Conservation (phyloP, 2,113 vertebrate genomes). For the Heteronetta atricapilla region DNA sequence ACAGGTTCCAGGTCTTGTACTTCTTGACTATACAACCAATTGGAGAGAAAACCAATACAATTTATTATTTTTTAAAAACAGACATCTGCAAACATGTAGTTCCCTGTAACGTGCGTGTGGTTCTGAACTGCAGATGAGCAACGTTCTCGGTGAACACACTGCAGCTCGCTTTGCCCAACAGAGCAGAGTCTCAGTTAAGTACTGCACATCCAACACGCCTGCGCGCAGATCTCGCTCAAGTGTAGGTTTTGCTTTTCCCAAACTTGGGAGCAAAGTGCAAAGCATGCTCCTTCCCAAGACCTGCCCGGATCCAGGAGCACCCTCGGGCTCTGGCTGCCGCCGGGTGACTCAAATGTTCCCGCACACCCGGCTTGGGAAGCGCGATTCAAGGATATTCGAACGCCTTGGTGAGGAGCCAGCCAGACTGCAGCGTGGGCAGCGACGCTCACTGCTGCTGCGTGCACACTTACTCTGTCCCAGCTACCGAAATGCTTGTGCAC, state of each 20-base stretch:
- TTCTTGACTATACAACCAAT: not conserved
- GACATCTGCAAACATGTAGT: not conserved
- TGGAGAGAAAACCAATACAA: not conserved
- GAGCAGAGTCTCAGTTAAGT: not conserved
- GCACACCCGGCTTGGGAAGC: fast-evolving
- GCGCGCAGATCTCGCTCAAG: fast-evolving
- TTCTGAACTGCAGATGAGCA: not conserved
- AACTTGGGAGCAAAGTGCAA: not conserved
- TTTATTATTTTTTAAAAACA: not conserved
- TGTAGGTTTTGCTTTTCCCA: not conserved
- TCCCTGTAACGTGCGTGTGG: no score
- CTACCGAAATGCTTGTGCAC: not conserved
- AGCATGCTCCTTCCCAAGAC: not conserved
- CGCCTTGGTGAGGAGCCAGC: not conserved
- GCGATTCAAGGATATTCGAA: fast-evolving
- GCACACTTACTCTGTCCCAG: not conserved
- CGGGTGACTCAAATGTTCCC: fast-evolving
- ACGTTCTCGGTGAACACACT: not conserved
- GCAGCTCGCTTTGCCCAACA: not conserved
- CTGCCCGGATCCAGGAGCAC: not conserved
- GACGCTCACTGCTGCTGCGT: fast-evolving
- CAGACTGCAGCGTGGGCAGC: not conserved
- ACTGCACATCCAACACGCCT: fast-evolving
- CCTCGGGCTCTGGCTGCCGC: not conserved
- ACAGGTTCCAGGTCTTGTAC: not conserved